Evolutionary conservation across 2,797 vertebrate species (phyloP), one percentile per base, ranked within the genome.

Genomic region (Lepidocolaptes lacrymiger): DNA sequence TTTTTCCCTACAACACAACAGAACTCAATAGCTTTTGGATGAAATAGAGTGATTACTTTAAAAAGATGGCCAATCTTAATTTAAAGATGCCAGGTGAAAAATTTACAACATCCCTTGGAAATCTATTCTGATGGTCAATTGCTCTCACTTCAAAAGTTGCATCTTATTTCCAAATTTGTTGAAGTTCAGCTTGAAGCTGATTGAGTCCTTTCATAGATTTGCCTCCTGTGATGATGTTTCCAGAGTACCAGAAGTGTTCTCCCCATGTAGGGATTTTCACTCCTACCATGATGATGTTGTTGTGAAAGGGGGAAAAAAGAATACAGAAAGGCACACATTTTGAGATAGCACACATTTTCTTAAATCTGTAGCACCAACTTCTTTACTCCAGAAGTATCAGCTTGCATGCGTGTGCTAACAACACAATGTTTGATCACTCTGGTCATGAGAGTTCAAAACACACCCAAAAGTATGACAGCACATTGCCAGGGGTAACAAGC

Each of bases 381-480:
- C 39, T 76, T 67, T 52, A 73, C 84, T 79, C 18, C 43, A 83
- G 78, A 85, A 75, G 68, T 28, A 62, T 12, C 24, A 30, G 32
- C 75, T 63, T 41, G 27, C 0, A 0, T 69, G 32, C 1, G 0
- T 52, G 51, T 39, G 41, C 34, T 67, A 68, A 59, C 22, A 46
- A 12, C 3, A 4, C 23, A 22, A 12, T 0, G 4, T 64, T 91
- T 87, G 52, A 63, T 79, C 14, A n/a, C 20, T 73, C 58, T 59
- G 14, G 14, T 79, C 18, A 19, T 21, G 28, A 59, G 63, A 92
- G 28, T 36, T 74, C 48, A 55, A 80, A 86, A 72, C 54, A 67
- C 44, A 20, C 14, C 58, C 46, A 62, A 30, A 79, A 41, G 21
- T 88, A 74, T 36, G 63, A 62, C 19, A 86, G 28, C 17, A 34